Base-by-base conservation (phyloP, 2,888 invertebrate genomes). In the Candidula unifasciata region DNA sequence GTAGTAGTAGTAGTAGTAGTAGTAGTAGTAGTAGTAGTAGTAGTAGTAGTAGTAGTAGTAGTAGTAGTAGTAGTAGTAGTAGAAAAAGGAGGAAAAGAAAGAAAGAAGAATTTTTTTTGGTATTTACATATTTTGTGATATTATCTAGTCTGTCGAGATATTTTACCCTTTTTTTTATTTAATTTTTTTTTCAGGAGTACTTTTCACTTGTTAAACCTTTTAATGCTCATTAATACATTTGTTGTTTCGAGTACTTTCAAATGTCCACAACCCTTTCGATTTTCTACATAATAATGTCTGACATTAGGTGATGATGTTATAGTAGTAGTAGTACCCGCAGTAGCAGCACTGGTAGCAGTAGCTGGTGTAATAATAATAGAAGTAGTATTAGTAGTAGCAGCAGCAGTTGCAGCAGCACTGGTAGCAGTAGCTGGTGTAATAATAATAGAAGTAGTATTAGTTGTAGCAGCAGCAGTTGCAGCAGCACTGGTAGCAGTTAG, bases 41-140 rank as follows among this genome's bases (percentile, higher is more conserved):
- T 76, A 76, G 76, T 76, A 76, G 76, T 76, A 76, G 76, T 76
- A 76, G 52, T 76, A 76, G 76, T 76, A 76, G 52, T 76, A 76
- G 76, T 76, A 76, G 76, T 76, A 76, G 76, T 76, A 76, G 76
- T 76, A 76, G 76, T 76, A 76, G 76, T 76, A 76, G 76, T 76
- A 76, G 76, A 37, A 76, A n/a, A n/a, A n/a, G n/a, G n/a, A n/a
- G n/a, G n/a, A n/a, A n/a, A n/a, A n/a, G n/a, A n/a, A n/a, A n/a
- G n/a, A n/a, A n/a, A n/a, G n/a, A n/a, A n/a, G n/a, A n/a, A n/a
- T n/a, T n/a, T n/a, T n/a, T n/a, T n/a, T n/a, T n/a, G n/a, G n/a
- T n/a, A n/a, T n/a, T n/a, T n/a, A n/a, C n/a, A n/a, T n/a, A n/a
- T n/a, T n/a, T n/a, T n/a, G n/a, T n/a, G n/a, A n/a, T n/a, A n/a